Evolutionary conservation across 2,888 invertebrate species (phyloP).

Genomic region (Cylloceria caligata): DNA sequence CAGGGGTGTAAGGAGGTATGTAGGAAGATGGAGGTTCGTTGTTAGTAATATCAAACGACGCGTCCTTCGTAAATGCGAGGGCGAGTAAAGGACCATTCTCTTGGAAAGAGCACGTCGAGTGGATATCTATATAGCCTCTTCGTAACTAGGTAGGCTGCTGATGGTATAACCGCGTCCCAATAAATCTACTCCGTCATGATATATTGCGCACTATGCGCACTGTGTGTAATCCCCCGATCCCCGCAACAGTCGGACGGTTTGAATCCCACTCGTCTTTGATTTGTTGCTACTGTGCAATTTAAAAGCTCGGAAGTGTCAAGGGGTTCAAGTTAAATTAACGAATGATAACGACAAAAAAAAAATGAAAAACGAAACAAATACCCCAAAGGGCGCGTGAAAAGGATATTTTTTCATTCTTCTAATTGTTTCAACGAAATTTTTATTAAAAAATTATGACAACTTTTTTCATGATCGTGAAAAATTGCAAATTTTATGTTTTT

Average conservation of each 20-base stretch:
- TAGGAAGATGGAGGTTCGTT: slow-evolving; percentile 34
- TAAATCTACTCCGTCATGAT: slow-evolving; percentile 50
- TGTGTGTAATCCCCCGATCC: too few relatives aligned
- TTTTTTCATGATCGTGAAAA: too few relatives aligned
- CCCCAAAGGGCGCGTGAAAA: too few relatives aligned
- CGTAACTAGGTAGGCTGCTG: slow-evolving; percentile 35
- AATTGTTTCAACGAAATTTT: too few relatives aligned
- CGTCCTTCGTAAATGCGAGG: slow-evolving; percentile 14
- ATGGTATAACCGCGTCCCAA: slow-evolving; percentile 33
- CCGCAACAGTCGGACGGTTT: slow-evolving; percentile 42
- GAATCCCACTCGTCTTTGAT: slow-evolving; percentile 35
- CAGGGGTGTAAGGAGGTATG: not conserved
- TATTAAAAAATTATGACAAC: too few relatives aligned
- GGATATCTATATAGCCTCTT: slow-evolving; percentile 26
- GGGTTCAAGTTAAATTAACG: not conserved
- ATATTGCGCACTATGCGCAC: slow-evolving; percentile 43
- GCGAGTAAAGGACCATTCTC: slow-evolving; percentile 6
- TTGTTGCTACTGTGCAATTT: slow-evolving; percentile 32
- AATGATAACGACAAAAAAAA: not conserved
- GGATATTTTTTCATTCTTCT: not conserved
- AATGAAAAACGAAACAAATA: too few relatives aligned
- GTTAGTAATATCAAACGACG: slow-evolving; percentile 38
- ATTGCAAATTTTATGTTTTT: too few relatives aligned
- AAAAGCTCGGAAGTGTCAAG: slow-evolving; percentile 3
- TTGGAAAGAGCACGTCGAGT: slow-evolving; percentile 17